Base-by-base conservation (phyloP, 2,888 invertebrate species). In the Crematogaster levior region DNA sequence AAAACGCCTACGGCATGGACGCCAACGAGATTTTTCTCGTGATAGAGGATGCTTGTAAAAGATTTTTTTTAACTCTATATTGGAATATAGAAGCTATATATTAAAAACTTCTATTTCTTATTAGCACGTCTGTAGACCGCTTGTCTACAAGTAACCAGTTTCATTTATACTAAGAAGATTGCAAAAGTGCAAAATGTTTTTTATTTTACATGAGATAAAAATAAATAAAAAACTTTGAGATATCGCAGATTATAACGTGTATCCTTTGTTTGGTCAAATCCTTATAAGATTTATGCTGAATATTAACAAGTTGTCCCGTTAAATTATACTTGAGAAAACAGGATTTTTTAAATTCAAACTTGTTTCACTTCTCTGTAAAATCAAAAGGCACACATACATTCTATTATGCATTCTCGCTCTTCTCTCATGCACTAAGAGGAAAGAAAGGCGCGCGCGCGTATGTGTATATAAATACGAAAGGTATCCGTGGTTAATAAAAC, bases 1-100 rank as follows among this genome's bases (percentile, higher is more conserved):
- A 79, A 68, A 79, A 53, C 43, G 34, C 68, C 34, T 43, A 37
- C 63, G n/a, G 56, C 75, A 53, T 51, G n/a, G 40, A 63, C 7
- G 51, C 27, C 60, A 51, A 51, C 37, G 51, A 53, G 65, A 65
- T 21, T 65, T 65, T 40, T 40, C 48, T 40, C 51, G 5, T 21
- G 27, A 65, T 40, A 27, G n/a, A 65, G 6, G 3, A 15, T 46
- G 6, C 15, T 21, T 21, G n/a, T 18, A 40, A 27, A 53, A 40
- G n/a, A n/a, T 51, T 30, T 27, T 7, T 27, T 6, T 40, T 3
- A n/a, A 48, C 15, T 46, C 34, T 60, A 48, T 3, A 34, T 24
- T 34, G 46, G 2, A 74, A 48, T 5, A 21, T 12, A n/a, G 18
- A 27, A 70, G 24, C 0, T 37, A 24, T 24, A 24, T n/a, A 58